Base-by-base conservation (phyloP, 2,888 invertebrate genomes). In the Volucella inflata region DNA sequence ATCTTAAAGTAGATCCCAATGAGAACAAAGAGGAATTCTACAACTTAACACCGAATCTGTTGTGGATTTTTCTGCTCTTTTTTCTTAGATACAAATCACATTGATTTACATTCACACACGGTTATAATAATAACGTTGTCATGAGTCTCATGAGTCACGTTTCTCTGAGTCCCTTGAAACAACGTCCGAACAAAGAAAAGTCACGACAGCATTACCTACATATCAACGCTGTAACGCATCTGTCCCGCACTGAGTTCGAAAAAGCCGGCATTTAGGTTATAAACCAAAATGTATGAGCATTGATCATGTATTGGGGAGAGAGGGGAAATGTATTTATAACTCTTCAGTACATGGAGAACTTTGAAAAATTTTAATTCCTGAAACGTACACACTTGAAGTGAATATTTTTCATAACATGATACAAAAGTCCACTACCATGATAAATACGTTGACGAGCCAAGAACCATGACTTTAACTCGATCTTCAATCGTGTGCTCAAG, bases 101-200 rank as follows among this genome's bases (percentile, higher is more conserved):
- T 82, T 72, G 59, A 78, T 72, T 82, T 60, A 71, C 78, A 82
- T 72, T 65, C 14, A 30, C 30, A 64, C 68, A 65, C 16, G 9
- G 36, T 77, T 40, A 44, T 65, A 51, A 53, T 71, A 57, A 71
- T 65, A 60, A 21, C 12, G 30, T 60, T 72, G 42, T 44, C 14
- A 65, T 82, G 82, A 77, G 71, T 77, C 82, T 44, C 11, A 65
- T 82, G 82, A 77, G 71, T 77, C 82, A 82, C 82, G 71, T 65
- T 75, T 74, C 36, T 21, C 36, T 21, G 4, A 14, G 38, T 40
- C 40, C 30, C 40, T 55, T 0, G 53, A 30, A 60, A 59, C 10
- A 40, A 70, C 42, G 30, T 30, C 30, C 30, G 44, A n/a, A 68
- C 48, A n/a, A 2, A 21, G 16, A 62, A 67, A 64, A 81, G 48